Conservation (phyloP, 2,888 invertebrate species). For the Ectemnius lituratus region DNA sequence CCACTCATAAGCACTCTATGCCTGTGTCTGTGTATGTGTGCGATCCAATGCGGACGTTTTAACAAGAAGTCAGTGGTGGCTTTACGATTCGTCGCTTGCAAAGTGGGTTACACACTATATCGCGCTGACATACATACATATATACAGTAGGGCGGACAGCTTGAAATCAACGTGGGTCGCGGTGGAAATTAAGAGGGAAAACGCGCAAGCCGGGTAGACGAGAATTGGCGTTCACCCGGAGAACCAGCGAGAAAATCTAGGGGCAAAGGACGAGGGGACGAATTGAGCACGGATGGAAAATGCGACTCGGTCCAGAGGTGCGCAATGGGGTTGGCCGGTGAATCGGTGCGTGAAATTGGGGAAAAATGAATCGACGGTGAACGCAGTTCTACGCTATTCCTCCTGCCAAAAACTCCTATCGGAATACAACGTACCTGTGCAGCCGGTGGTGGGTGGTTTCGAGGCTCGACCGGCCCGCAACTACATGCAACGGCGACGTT, state of each 20-base stretch:
- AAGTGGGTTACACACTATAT: slow-evolving; percentile 4
- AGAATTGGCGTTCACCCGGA: background rate
- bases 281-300: slow-evolving; percentile 6
- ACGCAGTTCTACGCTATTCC: slow-evolving; percentile 28
- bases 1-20: too few relatives aligned
- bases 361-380: slow-evolving; percentile 59
- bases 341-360: slow-evolving; percentile 63
- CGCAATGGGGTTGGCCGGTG: slow-evolving; percentile 37
- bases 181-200: slow-evolving; percentile 56
- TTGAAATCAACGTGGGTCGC: slow-evolving; percentile 54
- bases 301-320: slow-evolving; percentile 8
- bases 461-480: background rate
- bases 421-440: slow-evolving; percentile 14
- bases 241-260: background rate
- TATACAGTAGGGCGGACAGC: slow-evolving; percentile 15
- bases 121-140: slow-evolving; percentile 33
- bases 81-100: background rate
- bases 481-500: background rate
- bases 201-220: slow-evolving; percentile 26
- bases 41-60: too few relatives aligned
- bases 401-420: slow-evolving; percentile 46
- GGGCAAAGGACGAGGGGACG: background rate
- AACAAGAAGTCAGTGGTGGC: too few relatives aligned
- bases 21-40: too few relatives aligned
- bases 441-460: slow-evolving; percentile 23